phyloP scores from a whole-genome alignment of 1,140 invertebrate species.

The Drosophila sulfurigaster region DNA sequence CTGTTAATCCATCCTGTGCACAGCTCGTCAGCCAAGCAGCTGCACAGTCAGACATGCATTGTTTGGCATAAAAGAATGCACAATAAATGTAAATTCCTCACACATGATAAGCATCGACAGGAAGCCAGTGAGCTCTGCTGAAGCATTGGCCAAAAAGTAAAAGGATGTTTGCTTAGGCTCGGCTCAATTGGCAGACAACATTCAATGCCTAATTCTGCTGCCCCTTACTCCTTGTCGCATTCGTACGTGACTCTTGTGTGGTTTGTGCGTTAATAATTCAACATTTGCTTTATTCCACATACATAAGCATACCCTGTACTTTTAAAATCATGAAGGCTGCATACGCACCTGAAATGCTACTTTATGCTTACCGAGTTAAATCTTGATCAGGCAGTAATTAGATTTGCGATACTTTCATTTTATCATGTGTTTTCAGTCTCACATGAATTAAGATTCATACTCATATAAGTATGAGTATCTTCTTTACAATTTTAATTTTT shows the following conservation, averaged over 20 bases:
- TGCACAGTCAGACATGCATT: slow-evolving; percentile 42
- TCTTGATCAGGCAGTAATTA: neutral
- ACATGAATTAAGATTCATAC: too few species aligned
- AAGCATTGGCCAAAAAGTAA: slow-evolving; percentile 57
- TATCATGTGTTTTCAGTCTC: too few species aligned
- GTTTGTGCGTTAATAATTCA: slow-evolving; percentile 49
- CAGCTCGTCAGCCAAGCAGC: slow-evolving; percentile 40
- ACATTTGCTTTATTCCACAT: slow-evolving; percentile 17
- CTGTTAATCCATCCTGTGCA: slow-evolving; percentile 63
- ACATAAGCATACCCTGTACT: slow-evolving; percentile 6
- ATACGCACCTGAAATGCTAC: neutral
- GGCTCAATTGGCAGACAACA: slow-evolving; percentile 40
- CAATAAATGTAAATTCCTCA: slow-evolving; percentile 53
- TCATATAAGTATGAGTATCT: too few species aligned
- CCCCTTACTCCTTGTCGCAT: slow-evolving; percentile 48
- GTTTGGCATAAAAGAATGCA: slow-evolving; percentile 35
- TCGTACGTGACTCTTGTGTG: slow-evolving; percentile 72
- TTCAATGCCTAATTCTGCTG: slow-evolving; percentile 20
- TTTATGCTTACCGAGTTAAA: neutral
- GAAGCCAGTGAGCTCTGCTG: slow-evolving; percentile 49
- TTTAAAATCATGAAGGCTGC: neutral
- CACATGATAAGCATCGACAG: slow-evolving; percentile 72
- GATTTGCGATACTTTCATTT: too few species aligned
- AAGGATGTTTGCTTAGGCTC: slow-evolving; percentile 78
- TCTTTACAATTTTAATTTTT: too few species aligned